Evolutionary conservation across 2,888 invertebrate species (phyloP).

Genomic region (Tridacna crocea): DNA sequence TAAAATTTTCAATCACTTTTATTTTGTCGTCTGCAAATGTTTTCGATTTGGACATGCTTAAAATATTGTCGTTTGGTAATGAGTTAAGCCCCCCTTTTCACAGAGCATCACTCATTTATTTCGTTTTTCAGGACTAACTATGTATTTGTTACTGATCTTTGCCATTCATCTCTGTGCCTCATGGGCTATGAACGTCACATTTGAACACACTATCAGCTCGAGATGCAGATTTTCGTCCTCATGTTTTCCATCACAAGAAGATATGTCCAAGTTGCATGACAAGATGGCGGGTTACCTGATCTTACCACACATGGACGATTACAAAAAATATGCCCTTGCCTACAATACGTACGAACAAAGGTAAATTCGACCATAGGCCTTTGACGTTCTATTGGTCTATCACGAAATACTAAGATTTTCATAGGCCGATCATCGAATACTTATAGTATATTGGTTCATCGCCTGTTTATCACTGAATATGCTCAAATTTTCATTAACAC

Average conservation of each 20-base stretch:
- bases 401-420: too few relatives aligned
- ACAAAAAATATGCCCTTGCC: conserved; percentile 31
- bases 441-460: too few relatives aligned
- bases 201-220: not conserved
- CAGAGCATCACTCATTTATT: too few relatives aligned
- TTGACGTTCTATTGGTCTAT: too few relatives aligned
- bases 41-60: too few relatives aligned
- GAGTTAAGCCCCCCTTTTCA: too few relatives aligned
- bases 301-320: conserved; percentile 23
- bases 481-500: too few relatives aligned
- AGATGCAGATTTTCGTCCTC: conserved; percentile 18
- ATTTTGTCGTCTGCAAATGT: too few relatives aligned
- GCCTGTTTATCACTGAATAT: too few relatives aligned
- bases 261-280: conserved; percentile 10
- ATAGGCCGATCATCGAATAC: too few relatives aligned
- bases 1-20: too few relatives aligned
- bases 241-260: conserved; percentile 36
- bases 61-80: too few relatives aligned
- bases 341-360: conserved; percentile 44
- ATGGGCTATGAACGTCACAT: not conserved
- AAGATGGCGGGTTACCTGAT: conserved; percentile 19
- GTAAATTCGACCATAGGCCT: not conserved
- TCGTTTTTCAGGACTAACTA: not conserved
- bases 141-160: not conserved
- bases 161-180: not conserved